Evolutionary conservation across 1,140 invertebrate genomes (phyloP).

Genomic region (Galendromus occidentalis): DNA sequence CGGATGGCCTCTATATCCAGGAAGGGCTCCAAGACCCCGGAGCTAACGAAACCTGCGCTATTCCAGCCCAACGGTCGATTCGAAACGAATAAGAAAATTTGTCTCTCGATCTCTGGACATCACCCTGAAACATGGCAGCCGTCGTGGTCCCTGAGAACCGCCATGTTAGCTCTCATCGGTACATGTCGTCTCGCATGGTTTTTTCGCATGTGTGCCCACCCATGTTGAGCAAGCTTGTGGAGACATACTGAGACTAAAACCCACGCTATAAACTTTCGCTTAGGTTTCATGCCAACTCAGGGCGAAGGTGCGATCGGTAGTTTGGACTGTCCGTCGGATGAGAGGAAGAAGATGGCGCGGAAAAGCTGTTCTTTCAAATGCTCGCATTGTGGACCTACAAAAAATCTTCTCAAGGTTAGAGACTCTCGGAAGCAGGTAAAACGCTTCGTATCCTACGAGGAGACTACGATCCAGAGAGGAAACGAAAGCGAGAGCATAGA

Average conservation of each 20-base stretch:
- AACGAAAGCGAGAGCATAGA: slow-evolving; percentile 18
- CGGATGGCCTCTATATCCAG: not conserved
- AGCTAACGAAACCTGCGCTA: not conserved
- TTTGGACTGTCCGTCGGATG: slow-evolving; percentile 61
- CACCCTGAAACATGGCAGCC: slow-evolving; percentile 94
- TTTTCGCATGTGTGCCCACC: too few species aligned
- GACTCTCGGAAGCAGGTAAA: not conserved
- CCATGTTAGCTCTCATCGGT: slow-evolving; percentile 61
- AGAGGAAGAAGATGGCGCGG: slow-evolving; percentile 51
- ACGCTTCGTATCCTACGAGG: not conserved
- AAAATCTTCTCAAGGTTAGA: slow-evolving; percentile 9
- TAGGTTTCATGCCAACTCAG: slow-evolving; percentile 73
- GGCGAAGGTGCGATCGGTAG: slow-evolving; percentile 72
- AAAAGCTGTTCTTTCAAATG: slow-evolving; percentile 37
- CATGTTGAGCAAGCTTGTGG: not conserved
- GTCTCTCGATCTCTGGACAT: slow-evolving; percentile 85
- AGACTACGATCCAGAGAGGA: not conserved
- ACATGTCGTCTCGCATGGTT: slow-evolving; percentile 19
- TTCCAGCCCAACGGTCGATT: slow-evolving; percentile 77
- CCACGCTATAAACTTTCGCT: not conserved
- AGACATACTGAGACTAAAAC: not conserved
- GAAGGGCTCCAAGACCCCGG: not conserved
- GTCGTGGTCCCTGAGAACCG: slow-evolving; percentile 82
- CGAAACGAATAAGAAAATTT: slow-evolving; percentile 85
- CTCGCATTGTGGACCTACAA: not conserved